Evolutionary conservation across 1,140 invertebrate species (phyloP).

Genomic region (Phenacoccus solenopsis): DNA sequence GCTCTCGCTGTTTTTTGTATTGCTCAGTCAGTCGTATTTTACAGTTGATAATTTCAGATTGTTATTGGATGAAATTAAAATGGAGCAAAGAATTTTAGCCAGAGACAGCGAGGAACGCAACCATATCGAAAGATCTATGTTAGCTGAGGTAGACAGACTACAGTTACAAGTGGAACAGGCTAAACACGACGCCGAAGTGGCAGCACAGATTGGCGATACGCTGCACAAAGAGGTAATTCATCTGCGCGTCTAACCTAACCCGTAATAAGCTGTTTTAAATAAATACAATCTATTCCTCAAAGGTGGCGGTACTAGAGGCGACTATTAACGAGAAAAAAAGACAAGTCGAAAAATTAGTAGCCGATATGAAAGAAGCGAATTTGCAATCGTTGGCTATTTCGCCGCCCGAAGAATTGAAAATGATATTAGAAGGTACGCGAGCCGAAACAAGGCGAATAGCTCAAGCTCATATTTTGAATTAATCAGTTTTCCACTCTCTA

Average conservation of each 20-base stretch:
- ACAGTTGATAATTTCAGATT: conserved; percentile 36
- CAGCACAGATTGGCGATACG: conserved; percentile 64
- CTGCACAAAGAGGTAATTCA: conserved; percentile 55
- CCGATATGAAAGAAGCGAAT: conserved; percentile 86
- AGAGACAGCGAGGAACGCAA: conserved; percentile 48
- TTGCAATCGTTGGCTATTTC: conserved; percentile 72
- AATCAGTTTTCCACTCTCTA: not conserved
- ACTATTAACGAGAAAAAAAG: conserved; percentile 73
- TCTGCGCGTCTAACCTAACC: not conserved
- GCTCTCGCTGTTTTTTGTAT: not conserved
- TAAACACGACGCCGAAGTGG: conserved; percentile 62
- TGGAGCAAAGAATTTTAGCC: conserved; percentile 40
- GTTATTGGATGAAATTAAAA: conserved; percentile 45
- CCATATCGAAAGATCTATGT: conserved; percentile 57
- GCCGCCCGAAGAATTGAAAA: conserved; percentile 61
- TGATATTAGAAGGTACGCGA: conserved; percentile 56
- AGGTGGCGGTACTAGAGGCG: conserved; percentile 57
- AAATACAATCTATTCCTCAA: too few relatives aligned
- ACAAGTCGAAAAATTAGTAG: conserved; percentile 68
- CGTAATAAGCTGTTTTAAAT: not conserved
- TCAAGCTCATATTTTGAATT: not conserved
- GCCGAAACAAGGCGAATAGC: not conserved
- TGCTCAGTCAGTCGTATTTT: too few relatives aligned
- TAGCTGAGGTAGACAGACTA: conserved; percentile 64
- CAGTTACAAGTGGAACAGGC: conserved; percentile 71